Evolutionary conservation across 2,113 vertebrate species (phyloP), one percentile per base, ranked within the genome.

Genomic region (Myanophis thanlyinensis): DNA sequence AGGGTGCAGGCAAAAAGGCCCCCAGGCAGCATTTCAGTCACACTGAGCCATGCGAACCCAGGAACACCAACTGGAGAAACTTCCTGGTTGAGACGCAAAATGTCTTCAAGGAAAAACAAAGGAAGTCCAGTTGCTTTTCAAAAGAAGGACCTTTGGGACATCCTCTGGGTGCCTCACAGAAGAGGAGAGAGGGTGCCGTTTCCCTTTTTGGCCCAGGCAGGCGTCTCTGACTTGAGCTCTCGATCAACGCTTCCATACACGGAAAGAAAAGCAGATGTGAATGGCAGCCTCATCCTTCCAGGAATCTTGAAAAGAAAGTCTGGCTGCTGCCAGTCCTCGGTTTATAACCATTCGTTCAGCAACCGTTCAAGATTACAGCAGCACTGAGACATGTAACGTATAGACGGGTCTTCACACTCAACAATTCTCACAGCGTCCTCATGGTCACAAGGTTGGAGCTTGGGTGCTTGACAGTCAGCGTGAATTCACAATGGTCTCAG

Each of bases 161-260:
- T 13, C 59, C 30, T 67, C 59, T 13, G 30, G 59, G 27, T n/a
- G 30, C 27, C 59, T 11, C 59, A n/a, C 30, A 59, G 23, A 1
- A 80, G 51, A 53, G 5, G 47, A 8, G 1, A 49, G 86, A 87
- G 5, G 30, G 86, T 18, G 86, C 49, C 9, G 6, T 25, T 22
- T 10, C 49, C 20, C 87, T 23, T 49, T 18, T 6, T 0, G 1
- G 27, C 3, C 22, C 25, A 5, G 8, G 40, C 9, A n/a, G 49
- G 44, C 5, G 1, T 22, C 80, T 20, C 13, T 25, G 67, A 87
- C 7, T 10, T 27, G 25, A 8, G 20, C 15, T 46, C 18, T 27
- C 62, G 27, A 62, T 20, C n/a, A 6, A 12, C 18, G 1, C n/a
- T 12, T 30, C 13, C 18, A 11, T 4, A 1, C 49, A 23, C 4